A percentile compares a stretch with the other conserved stretches of the same genome.
phyloP scores from a whole-genome alignment of 2,888 invertebrate genomes.

The Sarcophaga subvicina region DNA sequence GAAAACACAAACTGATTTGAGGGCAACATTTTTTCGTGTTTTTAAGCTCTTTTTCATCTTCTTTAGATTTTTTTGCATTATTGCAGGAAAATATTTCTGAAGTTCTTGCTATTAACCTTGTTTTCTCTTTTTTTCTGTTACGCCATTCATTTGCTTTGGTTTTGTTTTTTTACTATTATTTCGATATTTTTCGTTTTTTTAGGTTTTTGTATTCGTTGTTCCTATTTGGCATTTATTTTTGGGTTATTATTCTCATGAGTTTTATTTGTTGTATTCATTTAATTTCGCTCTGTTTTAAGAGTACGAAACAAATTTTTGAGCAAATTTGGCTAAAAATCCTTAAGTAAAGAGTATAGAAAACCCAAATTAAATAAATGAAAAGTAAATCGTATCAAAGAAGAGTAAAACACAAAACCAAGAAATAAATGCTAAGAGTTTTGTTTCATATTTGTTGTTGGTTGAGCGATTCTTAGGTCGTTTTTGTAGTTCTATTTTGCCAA shows the following conservation, averaged over 20 bases:
- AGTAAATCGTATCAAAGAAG: too few species aligned
- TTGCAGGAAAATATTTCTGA: slow-evolving; percentile 8
- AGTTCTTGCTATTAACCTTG: slow-evolving; percentile 17
- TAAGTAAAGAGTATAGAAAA: too few species aligned
- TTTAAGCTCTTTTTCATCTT: slow-evolving; percentile 16
- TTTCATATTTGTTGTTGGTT: slow-evolving; percentile 33
- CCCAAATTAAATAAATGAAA: slow-evolving; percentile 10
- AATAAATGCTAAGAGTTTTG: too few species aligned
- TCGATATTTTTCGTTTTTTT: too few species aligned
- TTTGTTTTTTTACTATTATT: background rate
- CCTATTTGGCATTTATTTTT: too few species aligned
- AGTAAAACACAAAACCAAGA: too few species aligned
- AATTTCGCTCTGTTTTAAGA: too few species aligned
- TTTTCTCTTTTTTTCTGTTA: background rate
- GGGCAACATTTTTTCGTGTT: background rate
- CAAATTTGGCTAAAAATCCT: slow-evolving; percentile 20
- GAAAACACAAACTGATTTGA: slow-evolving; percentile 49
- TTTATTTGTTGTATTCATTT: too few species aligned
- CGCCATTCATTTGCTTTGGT: background rate
- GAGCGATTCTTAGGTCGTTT: slow-evolving; percentile 62
- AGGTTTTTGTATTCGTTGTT: too few species aligned
- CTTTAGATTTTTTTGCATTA: background rate
- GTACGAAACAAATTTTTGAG: background rate
- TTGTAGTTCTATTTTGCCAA: slow-evolving; percentile 40
- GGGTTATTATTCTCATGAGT: too few species aligned